Base-by-base conservation (phyloP, 2,797 vertebrate species). In the Naso thynnoides region DNA sequence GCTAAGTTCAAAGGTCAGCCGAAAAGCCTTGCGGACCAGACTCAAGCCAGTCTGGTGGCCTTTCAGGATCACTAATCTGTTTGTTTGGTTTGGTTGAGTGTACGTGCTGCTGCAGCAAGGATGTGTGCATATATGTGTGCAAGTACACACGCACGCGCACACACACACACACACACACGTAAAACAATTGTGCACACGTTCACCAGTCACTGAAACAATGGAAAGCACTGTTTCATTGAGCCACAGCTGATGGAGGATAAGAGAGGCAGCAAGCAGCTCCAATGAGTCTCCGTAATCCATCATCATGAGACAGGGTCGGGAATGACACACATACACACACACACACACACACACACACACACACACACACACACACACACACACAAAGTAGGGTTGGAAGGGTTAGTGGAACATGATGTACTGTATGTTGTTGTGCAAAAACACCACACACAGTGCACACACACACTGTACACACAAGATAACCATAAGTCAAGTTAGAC, bases 251-350 rank as follows among this genome's bases (percentile, higher is more conserved):
- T 86, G 80, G 70, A 82, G 88, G 88, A 90, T 91, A 90, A 89
- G 86, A 65, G 78, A 81, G 73, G 86, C 73, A 76, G 86, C 82
- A 76, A 78, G 83, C 83, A 81, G 89, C 69, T 80, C 77, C 80
- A 87, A 64, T 57, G 83, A 87, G 72, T 81, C 81, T 59, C 66
- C 53, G 76, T 91, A 93, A 94, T 92, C 91, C 90, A 87, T 87
- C 90, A 89, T 91, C 90, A 89, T 86, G 86, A 88, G 79, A 88
- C 90, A 61, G 76, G 65, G 73, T 67, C 36, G 36, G 70, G 72
- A 82, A 76, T 73, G 70, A 86, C 82, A 82, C 33, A 74, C 54
- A 58, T 54, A 24, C 33, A 21, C 24, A 24, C n/a, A 47, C 55
- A 60, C 42, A 57, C 3, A n/a, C 47, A 33, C 56, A 41, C 29